Conservation (phyloP, 2,888 invertebrate species). For the Acanthacorydalis orientalis region DNA sequence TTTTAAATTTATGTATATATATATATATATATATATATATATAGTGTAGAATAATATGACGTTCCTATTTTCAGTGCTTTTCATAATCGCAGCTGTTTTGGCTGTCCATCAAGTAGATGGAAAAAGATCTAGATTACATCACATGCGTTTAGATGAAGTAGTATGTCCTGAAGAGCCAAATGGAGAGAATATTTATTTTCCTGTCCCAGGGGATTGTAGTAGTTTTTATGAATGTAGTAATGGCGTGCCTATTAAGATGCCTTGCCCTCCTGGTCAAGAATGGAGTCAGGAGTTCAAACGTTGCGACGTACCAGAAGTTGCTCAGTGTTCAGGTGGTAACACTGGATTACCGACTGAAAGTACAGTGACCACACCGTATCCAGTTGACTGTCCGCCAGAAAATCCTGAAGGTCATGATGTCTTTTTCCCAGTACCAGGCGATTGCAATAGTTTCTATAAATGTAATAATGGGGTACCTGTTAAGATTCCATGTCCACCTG, state of each 20-base stretch:
- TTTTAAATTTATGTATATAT: too few species aligned
- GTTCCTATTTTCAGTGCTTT: too few species aligned
- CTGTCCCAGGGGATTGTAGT: not conserved
- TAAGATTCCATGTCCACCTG: not conserved
- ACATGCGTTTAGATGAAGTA: too few species aligned
- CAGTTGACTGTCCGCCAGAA: not conserved
- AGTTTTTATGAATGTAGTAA: not conserved
- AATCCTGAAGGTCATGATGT: not conserved
- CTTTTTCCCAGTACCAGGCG: not conserved
- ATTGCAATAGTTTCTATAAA: slow-evolving; percentile 1
- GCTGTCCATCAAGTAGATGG: too few species aligned
- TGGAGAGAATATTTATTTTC: not conserved
- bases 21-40: too few species aligned
- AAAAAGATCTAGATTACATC: too few species aligned
- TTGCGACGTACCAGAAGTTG: not conserved
- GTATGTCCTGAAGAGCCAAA: not conserved
- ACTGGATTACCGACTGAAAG: not conserved
- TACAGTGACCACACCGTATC: not conserved
- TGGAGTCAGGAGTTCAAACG: not conserved
- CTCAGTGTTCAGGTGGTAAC: not conserved
- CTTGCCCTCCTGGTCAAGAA: slow-evolving; percentile 1
- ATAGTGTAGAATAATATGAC: too few species aligned
- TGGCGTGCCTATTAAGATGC: not conserved
- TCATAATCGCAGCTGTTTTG: too few species aligned
- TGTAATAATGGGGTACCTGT: not conserved